Evolutionary conservation across 53 echinoderm and acorn worm genomes (phyloP), one percentile per base, ranked within the genome.

Genomic region (Patiria pectinifera): DNA sequence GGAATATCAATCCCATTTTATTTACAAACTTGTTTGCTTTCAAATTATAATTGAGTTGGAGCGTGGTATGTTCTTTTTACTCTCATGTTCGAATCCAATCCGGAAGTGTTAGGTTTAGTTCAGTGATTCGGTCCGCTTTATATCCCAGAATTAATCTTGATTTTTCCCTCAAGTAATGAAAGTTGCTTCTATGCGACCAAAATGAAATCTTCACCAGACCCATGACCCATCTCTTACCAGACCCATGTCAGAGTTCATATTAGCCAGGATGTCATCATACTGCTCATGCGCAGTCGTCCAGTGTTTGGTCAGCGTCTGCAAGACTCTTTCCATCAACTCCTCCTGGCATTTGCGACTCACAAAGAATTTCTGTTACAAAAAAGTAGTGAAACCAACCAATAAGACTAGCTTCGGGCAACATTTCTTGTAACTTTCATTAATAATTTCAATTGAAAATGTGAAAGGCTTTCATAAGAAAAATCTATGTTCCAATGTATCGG

Each of bases 251-350:
- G 16, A 16, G 69, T 66, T 35, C 69, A 66, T 13, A 66, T 58
- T 13, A 2, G 23, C 45, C n/a, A 45, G 78, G 63, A 89, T 78
- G 90, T 90, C 80, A 69, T 90, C 49, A 24, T 80, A 48, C 69
- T 90, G 90, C 49, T 90, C 69, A 12, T 12, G 80, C 48, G 90
- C 90, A 12, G 90, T 90, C 11, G 90, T 62, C 63, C 80, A 90
- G 6, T 66, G 80, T 23, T 47, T 45, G 45, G 45, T 26, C 6
- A 66, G 80, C 9, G 62, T 22, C 14, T 80, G 21, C 8, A 80
- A 48, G n/a, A 18, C 48, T 21, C 79, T 58, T 63, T 80, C 49
- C 2, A 22, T 21, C 9, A 90, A 44, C 46, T 45, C 16, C 5
- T 90, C 63, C 80, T 45, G 80, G 22, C 46, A 16, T 44, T 46